A percentile compares a stretch with the other conserved stretches of the same genome.
These are phyloP conservation scores for Octodon degus DNA, from an alignment of 2,113 vertebrate species.

Conservation along the genomic window DNA sequence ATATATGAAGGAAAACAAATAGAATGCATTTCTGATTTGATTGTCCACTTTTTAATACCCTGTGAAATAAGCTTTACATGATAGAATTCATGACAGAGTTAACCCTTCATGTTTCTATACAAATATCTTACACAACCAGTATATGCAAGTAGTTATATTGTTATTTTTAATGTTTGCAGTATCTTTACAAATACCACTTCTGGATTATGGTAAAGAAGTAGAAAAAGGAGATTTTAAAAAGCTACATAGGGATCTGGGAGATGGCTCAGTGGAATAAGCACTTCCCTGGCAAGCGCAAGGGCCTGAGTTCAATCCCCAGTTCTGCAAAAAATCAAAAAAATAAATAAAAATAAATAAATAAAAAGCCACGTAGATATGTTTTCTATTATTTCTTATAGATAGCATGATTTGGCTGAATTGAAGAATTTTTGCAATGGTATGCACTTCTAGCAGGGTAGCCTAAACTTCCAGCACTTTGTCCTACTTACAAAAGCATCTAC, in stretches of 20 bases:
- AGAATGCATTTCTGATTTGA: not conserved
- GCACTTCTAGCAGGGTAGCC: not conserved
- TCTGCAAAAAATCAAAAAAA: too few species aligned
- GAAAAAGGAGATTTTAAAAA: not conserved
- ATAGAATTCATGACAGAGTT: not conserved
- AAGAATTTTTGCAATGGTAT: not conserved
- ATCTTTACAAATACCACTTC: not conserved
- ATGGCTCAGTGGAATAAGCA: too few species aligned
- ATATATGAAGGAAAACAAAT: not conserved
- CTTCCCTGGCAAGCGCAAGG: too few species aligned
- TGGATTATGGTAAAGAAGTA: not conserved
- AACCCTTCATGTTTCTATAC: not conserved
- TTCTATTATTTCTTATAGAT: conserved; percentile 10
- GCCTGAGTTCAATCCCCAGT: too few species aligned
- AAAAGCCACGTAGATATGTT: not conserved
- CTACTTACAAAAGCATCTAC: not conserved
- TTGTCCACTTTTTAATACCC: not conserved
- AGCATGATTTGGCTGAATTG: not conserved
- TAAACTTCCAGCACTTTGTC: not conserved
- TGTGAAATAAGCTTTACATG: not conserved
- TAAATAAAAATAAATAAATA: not conserved
- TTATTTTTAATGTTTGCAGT: not conserved
- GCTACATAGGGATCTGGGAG: not conserved
- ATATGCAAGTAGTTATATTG: not conserved
- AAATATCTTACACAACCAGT: not conserved